Percentiles rank a stretch among this genome's conserved stretches.
phyloP scores from a whole-genome alignment of 2,797 vertebrate genomes.

The Macroramphosus scolopax region DNA sequence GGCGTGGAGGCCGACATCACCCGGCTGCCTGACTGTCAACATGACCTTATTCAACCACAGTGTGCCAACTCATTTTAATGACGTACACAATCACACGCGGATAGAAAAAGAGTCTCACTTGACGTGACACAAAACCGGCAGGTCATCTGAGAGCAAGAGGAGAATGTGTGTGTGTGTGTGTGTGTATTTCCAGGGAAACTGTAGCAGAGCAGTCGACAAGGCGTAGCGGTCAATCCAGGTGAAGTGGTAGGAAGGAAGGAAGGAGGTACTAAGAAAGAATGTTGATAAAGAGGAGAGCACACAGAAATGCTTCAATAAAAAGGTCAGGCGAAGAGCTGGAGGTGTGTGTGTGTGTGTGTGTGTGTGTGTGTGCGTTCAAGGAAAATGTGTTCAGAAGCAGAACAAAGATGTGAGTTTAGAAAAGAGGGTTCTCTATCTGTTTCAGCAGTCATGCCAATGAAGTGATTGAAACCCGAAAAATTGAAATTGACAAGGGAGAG shows the following conservation, averaged over 20 bases:
- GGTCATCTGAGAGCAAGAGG: slow-evolving; percentile 18
- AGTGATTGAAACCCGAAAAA: slow-evolving; percentile 42
- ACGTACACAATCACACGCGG: not conserved
- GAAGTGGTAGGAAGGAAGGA: slow-evolving; percentile 50
- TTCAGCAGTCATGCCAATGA: slow-evolving; percentile 40
- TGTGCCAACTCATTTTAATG: slow-evolving; percentile 23
- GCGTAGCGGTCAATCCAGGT: slow-evolving; percentile 49
- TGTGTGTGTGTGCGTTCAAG: not conserved
- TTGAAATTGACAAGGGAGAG: slow-evolving; percentile 31
- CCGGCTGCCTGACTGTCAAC: slow-evolving; percentile 49
- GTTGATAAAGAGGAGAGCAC: slow-evolving; percentile 39
- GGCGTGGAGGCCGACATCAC: slow-evolving; percentile 37
- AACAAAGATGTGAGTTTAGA: slow-evolving; percentile 17
- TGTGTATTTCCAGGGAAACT: slow-evolving; percentile 26
- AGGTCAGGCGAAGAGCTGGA: slow-evolving; percentile 51
- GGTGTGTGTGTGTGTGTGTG: slow-evolving; percentile 16
- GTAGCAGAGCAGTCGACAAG: slow-evolving; percentile 28
- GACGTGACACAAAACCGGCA: slow-evolving; percentile 12
- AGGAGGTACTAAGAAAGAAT: slow-evolving; percentile 38
- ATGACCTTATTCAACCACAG: slow-evolving; percentile 53
- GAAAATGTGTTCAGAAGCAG: slow-evolving; percentile 13
- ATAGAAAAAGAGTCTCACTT: slow-evolving; percentile 24
- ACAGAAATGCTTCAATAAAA: slow-evolving; percentile 51
- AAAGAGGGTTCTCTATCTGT: slow-evolving; percentile 28
- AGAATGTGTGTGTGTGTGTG: slow-evolving; percentile 1